Evolutionary conservation across 2,797 vertebrate genomes (phyloP).

Genomic region (Spheniscus humboldti): DNA sequence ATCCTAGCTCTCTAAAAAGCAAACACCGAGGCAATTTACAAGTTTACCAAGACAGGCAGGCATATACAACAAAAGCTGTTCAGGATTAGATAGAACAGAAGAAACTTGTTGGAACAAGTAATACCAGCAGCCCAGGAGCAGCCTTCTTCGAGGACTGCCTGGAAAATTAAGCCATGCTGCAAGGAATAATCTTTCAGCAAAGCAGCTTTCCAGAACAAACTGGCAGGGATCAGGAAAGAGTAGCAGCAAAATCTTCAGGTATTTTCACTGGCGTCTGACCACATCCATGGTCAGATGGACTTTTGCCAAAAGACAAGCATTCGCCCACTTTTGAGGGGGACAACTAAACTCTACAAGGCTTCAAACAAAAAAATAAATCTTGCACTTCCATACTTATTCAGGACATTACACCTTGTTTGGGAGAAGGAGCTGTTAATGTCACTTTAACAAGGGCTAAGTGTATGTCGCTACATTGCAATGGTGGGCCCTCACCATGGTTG

Average conservation of each 20-base stretch:
- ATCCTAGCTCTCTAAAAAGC: neutral
- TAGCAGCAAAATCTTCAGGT: neutral
- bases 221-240: neutral
- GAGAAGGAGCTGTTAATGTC: neutral
- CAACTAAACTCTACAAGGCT: neutral
- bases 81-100: neutral
- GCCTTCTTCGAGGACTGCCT: neutral
- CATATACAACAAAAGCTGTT: neutral
- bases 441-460: neutral
- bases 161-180: neutral
- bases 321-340: neutral
- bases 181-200: neutral
- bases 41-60: neutral
- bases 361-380: neutral
- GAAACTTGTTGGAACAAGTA: constrained; percentile 5
- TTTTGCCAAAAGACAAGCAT: neutral
- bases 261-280: neutral
- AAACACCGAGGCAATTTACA: neutral
- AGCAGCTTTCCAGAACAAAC: neutral
- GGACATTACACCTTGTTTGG: neutral
- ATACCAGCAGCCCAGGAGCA: neutral
- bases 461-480: rapidly evolving
- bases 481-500: no score
- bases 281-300: neutral
- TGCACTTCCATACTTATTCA: neutral